phyloP scores from a whole-genome alignment of 2,113 vertebrate genomes.

The Sardina pilchardus region DNA sequence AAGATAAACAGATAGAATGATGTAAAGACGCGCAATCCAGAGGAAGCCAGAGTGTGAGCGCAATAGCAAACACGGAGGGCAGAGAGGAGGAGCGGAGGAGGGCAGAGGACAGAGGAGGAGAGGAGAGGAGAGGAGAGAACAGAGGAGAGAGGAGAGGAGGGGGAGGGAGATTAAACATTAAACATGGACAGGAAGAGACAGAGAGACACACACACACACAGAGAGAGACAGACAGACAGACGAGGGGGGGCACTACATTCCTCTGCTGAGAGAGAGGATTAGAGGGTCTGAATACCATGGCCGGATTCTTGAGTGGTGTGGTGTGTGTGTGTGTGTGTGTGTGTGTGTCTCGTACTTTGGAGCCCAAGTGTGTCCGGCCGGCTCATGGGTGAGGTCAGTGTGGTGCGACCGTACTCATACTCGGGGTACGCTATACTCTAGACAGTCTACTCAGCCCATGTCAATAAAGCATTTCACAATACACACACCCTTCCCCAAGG shows the following conservation, averaged over 20 bases:
- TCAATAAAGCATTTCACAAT: slow-evolving; percentile 18
- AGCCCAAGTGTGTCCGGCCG: background rate
- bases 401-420: slow-evolving; percentile 7
- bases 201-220: too few relatives aligned
- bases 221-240: background rate
- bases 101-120: too few relatives aligned
- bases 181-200: background rate
- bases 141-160: background rate
- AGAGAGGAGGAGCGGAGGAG: too few relatives aligned
- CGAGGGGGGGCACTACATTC: background rate
- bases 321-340: background rate
- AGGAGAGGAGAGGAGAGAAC: too few relatives aligned
- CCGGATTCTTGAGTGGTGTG: background rate
- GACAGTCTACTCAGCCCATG: slow-evolving; percentile 15
- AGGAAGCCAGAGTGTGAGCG: background rate
- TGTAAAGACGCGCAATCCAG: background rate
- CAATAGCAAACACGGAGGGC: background rate
- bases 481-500: background rate
- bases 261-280: background rate
- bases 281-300: background rate
- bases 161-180: background rate
- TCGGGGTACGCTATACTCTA: slow-evolving; percentile 21
- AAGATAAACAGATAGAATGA: background rate
- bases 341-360: background rate
- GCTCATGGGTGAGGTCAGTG: slow-evolving; percentile 22